A percentile compares a stretch with the other conserved stretches of the same genome.
Evolutionary conservation across 2,113 vertebrate species (phyloP).

Genomic region (Spizaetus ornatus): DNA sequence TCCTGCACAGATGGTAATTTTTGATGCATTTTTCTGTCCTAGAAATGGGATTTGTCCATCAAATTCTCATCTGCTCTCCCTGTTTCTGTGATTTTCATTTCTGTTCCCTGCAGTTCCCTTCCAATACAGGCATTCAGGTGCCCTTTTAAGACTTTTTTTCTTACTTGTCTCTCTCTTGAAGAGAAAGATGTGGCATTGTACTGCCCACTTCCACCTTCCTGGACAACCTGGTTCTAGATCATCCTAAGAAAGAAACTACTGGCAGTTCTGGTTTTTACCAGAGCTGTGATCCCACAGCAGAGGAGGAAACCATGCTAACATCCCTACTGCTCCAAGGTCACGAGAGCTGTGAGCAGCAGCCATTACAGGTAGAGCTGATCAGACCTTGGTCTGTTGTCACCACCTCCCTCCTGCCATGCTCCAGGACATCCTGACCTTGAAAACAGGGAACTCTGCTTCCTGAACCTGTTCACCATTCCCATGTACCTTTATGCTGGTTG

Average conservation of each 20-base stretch:
- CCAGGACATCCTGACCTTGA: not conserved
- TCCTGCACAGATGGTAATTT: constrained; percentile 28
- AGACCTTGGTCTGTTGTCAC: not conserved
- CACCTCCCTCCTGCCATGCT: not conserved
- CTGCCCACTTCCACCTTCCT: not conserved
- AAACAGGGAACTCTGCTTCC: not conserved
- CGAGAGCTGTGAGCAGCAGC: not conserved
- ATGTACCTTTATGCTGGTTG: not conserved
- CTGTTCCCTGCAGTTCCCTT: not conserved
- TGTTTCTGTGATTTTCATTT: not conserved
- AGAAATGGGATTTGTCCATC: not conserved
- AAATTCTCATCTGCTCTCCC: not conserved
- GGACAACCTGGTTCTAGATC: not conserved
- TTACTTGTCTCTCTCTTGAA: not conserved
- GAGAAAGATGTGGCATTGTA: not conserved
- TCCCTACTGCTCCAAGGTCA: not conserved
- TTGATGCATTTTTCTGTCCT: not conserved
- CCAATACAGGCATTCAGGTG: not conserved
- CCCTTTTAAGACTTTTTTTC: not conserved
- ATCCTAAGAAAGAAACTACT: not conserved
- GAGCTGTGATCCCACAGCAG: not conserved
- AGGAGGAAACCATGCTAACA: fast-evolving
- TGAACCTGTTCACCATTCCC: not conserved
- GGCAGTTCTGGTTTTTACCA: not conserved
- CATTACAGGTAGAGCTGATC: not conserved